Evolutionary conservation across 2,888 invertebrate genomes (phyloP).

Genomic region (Lobophora halterata): DNA sequence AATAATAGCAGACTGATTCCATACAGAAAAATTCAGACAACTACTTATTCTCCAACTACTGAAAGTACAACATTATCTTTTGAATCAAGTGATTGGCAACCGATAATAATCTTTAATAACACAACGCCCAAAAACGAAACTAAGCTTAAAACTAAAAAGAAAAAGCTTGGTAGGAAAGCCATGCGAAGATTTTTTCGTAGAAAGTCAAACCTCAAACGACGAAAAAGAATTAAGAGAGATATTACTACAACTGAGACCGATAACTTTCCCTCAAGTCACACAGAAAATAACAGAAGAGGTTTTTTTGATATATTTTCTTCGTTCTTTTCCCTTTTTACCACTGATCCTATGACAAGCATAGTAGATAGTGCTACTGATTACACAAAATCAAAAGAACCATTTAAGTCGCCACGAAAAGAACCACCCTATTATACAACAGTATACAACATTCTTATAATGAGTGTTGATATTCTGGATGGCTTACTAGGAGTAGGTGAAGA

Average conservation of each 20-base stretch:
- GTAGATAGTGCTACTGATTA: slow-evolving; percentile 44
- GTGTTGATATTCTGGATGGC: slow-evolving; percentile 59
- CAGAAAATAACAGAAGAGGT: slow-evolving; percentile 31
- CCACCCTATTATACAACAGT: slow-evolving; percentile 57
- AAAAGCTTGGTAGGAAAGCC: slow-evolving; percentile 11
- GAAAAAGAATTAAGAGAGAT: slow-evolving; percentile 39
- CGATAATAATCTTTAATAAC: slow-evolving; percentile 51
- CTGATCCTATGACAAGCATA: slow-evolving; percentile 40
- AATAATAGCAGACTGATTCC: slow-evolving; percentile 56
- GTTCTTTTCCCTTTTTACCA: slow-evolving; percentile 39
- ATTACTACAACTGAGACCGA: not conserved
- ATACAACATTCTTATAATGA: slow-evolving; percentile 56
- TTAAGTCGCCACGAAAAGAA: slow-evolving; percentile 40
- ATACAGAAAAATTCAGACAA: slow-evolving; percentile 44
- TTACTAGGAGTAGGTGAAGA: slow-evolving; percentile 51
- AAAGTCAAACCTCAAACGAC: slow-evolving; percentile 39
- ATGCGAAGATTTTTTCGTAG: slow-evolving; percentile 35
- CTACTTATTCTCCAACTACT: slow-evolving; percentile 34
- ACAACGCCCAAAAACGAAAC: slow-evolving; percentile 34
- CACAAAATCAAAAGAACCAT: slow-evolving; percentile 44
- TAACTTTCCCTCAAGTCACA: not conserved
- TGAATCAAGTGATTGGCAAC: slow-evolving; percentile 60
- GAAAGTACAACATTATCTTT: slow-evolving; percentile 30
- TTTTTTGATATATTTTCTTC: slow-evolving; percentile 43
- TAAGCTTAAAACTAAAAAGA: slow-evolving; percentile 16